A percentile compares a stretch with the other conserved stretches of the same genome.
Conservation (phyloP, 2,888 invertebrate species). For the Nezara viridula region DNA sequence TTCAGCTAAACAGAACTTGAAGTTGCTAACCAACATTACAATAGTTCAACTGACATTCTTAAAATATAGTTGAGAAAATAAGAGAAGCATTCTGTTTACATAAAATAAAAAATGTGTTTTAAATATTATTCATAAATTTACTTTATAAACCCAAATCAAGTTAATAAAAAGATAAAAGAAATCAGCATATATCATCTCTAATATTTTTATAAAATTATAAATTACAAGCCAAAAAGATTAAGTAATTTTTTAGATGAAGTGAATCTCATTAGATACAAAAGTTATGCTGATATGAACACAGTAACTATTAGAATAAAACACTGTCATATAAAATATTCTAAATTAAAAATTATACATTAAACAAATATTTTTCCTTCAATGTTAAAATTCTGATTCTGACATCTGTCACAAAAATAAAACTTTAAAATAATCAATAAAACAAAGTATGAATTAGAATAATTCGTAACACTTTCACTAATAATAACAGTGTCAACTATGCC, state of each 20-base stretch:
- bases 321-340: constrained; percentile 32
- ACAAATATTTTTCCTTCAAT: not conserved
- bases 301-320: constrained; percentile 9
- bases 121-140: constrained; percentile 19
- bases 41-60: not conserved
- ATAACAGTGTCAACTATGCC: constrained; percentile 24
- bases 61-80: constrained; percentile 18
- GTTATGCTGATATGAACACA: constrained; percentile 14
- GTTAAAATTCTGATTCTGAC: constrained; percentile 31
- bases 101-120: constrained; percentile 2
- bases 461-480: constrained; percentile 28
- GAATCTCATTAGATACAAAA: constrained; percentile 10
- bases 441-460: constrained; percentile 2
- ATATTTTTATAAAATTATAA: constrained; percentile 11
- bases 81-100: constrained; percentile 9
- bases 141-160: not conserved
- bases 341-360: constrained; percentile 35
- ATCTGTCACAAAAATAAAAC: constrained; percentile 15
- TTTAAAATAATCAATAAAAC: not conserved
- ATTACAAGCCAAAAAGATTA: not conserved
- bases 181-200: not conserved
- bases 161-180: not conserved
- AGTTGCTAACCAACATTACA: constrained; percentile 12
- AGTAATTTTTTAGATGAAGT: not conserved
- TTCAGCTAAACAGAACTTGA: constrained; percentile 26